Conservation (phyloP, 2,888 invertebrate genomes). For the Hirtodrosophila histrioides region DNA sequence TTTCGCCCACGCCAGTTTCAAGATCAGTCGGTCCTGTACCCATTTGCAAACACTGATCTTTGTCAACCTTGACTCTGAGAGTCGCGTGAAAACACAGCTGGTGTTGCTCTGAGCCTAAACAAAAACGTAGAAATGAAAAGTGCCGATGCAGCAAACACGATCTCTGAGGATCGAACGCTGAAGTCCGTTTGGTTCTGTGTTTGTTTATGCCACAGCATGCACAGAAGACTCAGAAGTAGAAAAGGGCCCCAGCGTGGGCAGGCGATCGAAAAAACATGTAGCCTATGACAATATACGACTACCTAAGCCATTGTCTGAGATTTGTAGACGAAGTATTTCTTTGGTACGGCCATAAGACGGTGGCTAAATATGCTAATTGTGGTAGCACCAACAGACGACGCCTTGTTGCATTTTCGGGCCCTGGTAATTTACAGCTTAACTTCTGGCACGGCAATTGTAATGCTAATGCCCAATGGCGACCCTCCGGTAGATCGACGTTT, state of each 20-base stretch:
- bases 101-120: conserved; percentile 17
- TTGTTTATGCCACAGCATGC: conserved; percentile 75
- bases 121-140: conserved; percentile 43
- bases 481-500: conserved; percentile 44
- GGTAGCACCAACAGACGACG: conserved; percentile 44
- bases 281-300: conserved; percentile 58
- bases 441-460: conserved; percentile 55
- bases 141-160: conserved; percentile 52
- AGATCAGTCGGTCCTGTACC: conserved; percentile 19
- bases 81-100: conserved; percentile 66
- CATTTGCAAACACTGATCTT: conserved; percentile 28
- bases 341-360: conserved; percentile 26
- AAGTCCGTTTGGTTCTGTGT: conserved; percentile 21
- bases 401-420: conserved; percentile 37
- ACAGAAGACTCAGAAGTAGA: conserved; percentile 15
- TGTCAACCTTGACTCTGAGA: conserved; percentile 52
- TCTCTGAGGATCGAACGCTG: conserved; percentile 28
- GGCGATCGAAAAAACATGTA: conserved; percentile 45
- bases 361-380: conserved; percentile 75
- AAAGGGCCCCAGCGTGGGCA: conserved; percentile 43
- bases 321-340: conserved; percentile 21
- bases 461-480: conserved; percentile 53
- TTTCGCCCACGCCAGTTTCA: conserved; percentile 16
- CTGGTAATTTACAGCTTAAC: conserved; percentile 65
- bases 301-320: conserved; percentile 49